phyloP scores from a whole-genome alignment of 2,888 invertebrate genomes.

The Cancer borealis region DNA sequence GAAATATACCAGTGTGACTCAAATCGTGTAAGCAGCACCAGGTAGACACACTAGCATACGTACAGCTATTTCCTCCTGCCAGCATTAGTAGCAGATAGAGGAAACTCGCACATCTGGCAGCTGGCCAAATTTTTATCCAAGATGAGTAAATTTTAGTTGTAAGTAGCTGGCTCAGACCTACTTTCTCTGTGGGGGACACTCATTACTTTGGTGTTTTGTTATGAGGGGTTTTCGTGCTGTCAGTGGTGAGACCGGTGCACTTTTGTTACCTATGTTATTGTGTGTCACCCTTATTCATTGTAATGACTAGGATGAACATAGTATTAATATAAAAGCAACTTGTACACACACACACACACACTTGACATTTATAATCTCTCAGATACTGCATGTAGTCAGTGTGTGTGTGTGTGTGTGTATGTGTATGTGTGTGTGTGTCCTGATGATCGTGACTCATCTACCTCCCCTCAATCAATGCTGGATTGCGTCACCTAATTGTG shows the following conservation, averaged over 20 bases:
- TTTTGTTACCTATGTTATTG: too few species aligned
- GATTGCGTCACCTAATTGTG: too few species aligned
- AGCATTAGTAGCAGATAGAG: neutral
- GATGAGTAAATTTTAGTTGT: neutral
- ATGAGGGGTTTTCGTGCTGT: too few species aligned
- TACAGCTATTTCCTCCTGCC: neutral
- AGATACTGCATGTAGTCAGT: neutral
- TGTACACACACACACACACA: too few species aligned
- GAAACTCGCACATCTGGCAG: neutral
- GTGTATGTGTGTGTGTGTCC: neutral
- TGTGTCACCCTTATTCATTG: too few species aligned
- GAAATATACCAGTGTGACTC: too few species aligned
- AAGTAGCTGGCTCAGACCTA: neutral
- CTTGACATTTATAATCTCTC: neutral
- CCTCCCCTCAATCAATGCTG: neutral
- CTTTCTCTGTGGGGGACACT: too few species aligned
- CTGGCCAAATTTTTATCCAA: neutral
- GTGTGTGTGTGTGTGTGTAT: neutral
- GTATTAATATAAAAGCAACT: too few species aligned
- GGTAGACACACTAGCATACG: neutral
- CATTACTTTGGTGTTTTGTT: too few species aligned
- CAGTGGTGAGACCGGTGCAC: too few species aligned
- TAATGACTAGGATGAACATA: too few species aligned
- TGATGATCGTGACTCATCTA: neutral
- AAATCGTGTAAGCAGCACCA: too few species aligned